Percentiles rank a stretch among this genome's conserved stretches.
These are phyloP conservation scores for Sciurus vulgaris DNA, from an alignment of 2,797 vertebrate species.

Conservation along the genomic window DNA sequence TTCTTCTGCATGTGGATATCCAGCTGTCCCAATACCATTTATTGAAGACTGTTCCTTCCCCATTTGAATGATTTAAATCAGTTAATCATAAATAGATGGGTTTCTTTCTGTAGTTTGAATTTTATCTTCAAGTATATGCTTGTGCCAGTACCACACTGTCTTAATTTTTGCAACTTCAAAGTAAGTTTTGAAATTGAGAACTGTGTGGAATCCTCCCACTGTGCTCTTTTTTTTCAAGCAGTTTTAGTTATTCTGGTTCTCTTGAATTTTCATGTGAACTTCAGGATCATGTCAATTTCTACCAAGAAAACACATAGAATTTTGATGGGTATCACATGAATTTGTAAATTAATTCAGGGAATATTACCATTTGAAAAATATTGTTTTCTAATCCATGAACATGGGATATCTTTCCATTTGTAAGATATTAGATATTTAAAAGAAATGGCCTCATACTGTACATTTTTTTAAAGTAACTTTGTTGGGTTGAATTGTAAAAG, in stretches of 20 bases:
- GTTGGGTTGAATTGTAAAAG: slow-evolving; percentile 21
- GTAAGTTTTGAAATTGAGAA: slow-evolving; percentile 21
- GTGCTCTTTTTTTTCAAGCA: background rate
- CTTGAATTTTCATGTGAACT: background rate
- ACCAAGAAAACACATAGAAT: background rate
- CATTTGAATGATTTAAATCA: background rate
- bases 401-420: background rate
- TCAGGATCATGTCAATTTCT: background rate
- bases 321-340: background rate
- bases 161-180: background rate
- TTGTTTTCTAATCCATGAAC: background rate
- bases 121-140: background rate
- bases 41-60: background rate
- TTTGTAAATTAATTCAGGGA: background rate
- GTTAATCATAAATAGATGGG: background rate
- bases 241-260: background rate
- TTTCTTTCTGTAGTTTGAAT: background rate
- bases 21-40: background rate
- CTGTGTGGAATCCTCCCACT: background rate
- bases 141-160: background rate
- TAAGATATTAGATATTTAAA: background rate
- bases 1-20: background rate
- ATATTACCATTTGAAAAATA: background rate
- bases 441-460: background rate
- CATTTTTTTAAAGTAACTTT: background rate